Base-by-base conservation (phyloP, 2,888 invertebrate species). In the Troides oblongomaculatus region DNA sequence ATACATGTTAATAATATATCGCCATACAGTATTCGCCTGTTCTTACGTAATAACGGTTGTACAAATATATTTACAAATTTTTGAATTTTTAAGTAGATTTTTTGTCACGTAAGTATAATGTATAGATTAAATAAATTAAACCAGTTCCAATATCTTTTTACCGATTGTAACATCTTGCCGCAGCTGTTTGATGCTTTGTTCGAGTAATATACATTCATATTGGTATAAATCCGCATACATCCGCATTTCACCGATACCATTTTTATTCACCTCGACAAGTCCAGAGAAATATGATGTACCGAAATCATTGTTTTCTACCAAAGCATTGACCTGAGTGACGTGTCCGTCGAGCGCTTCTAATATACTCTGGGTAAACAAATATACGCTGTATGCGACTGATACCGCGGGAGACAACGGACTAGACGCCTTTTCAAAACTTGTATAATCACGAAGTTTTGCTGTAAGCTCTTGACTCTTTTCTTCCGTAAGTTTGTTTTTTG, bases 351-450 rank as follows among this genome's bases (percentile, higher is more conserved):
- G 69, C 2, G 84, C 95, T 59, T 93, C 87, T 0, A 95, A 81
- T 58, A 95, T 76, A 2, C 93, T 92, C 73, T 91, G 86, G 18
- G 93, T 92, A 79, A 96, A 95, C 63, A 93, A 79, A 7, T 94
- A 90, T 18, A 93, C 94, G 66, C 95, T 94, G 76, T 90, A 94
- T 0, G 96, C 95, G 86, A 94, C 93, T 0, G 95, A 95, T 62
- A 96, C 92, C 88, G 94, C 74, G 85, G 95, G 82, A 85, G 84
- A 76, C 62, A 95, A 95, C 70, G 92, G 94, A 81, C 95, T 95
- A 1, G 95, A 95, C 72, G 93, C 93, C 8, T 94, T 94, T 46
- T 94, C 94, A 21, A 62, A 67, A 30, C 61, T 66, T 69, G 94
- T 94, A 60, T 60, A 59, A 75, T 94, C 93, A 78, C 95, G 94